A percentile compares a stretch with the other conserved stretches of the same genome.
Evolutionary conservation across 2,797 vertebrate genomes (phyloP).

Genomic region (Ctenopoma kingsleyae): DNA sequence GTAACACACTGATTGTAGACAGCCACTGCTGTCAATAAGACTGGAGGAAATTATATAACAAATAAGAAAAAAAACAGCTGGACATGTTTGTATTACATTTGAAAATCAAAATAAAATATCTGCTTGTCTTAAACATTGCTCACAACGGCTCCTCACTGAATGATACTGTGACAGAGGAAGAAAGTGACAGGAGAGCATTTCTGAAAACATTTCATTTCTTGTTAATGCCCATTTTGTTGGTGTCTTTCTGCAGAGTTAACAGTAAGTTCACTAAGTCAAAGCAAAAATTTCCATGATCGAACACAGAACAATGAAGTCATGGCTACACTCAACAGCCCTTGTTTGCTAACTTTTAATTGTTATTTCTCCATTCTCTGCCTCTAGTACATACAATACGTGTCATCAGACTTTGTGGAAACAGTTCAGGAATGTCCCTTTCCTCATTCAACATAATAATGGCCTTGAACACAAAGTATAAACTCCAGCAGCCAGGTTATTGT

Average conservation of each 20-base stretch:
- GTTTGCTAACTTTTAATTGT: background rate
- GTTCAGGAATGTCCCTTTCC: background rate
- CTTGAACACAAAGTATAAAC: background rate
- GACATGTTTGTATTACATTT: background rate
- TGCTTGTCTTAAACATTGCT: background rate
- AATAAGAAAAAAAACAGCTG: background rate
- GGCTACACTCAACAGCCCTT: background rate
- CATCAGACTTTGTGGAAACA: background rate
- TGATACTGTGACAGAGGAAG: slow-evolving; percentile 14
- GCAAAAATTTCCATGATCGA: background rate
- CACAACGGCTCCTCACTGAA: background rate
- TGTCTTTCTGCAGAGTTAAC: background rate
- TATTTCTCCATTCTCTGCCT: background rate
- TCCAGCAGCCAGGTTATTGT: background rate
- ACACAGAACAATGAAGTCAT: background rate
- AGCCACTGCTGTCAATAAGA: background rate
- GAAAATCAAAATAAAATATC: slow-evolving; percentile 6
- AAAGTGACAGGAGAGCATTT: background rate
- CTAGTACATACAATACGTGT: background rate
- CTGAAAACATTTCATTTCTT: background rate
- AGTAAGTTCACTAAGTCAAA: background rate
- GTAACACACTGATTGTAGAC: too few relatives aligned
- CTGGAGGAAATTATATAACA: background rate
- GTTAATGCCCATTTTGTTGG: background rate
- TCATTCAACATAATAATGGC: too few relatives aligned